phyloP scores from a whole-genome alignment of 2,888 invertebrate species.

The Calliscelio sp. region DNA sequence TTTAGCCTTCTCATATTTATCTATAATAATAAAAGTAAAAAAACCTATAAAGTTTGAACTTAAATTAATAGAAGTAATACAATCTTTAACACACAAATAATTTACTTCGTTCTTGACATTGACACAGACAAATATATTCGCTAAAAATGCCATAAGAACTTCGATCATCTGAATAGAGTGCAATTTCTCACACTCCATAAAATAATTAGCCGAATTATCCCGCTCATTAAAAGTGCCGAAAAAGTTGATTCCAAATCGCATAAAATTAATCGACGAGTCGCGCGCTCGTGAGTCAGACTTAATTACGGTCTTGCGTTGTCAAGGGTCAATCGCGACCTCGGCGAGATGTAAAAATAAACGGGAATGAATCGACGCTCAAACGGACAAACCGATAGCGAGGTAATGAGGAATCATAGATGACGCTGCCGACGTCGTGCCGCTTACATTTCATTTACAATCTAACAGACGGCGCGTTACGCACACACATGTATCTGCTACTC shows the following conservation, averaged over 20 bases:
- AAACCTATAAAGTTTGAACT: too few species aligned
- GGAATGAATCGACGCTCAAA: conserved; percentile 70
- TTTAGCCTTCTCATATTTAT: too few species aligned
- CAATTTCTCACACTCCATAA: neutral
- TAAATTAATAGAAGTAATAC: too few species aligned
- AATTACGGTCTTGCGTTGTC: conserved; percentile 72
- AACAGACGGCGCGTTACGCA: conserved; percentile 77
- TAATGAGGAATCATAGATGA: conserved; percentile 68
- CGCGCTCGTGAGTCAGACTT: conserved; percentile 68
- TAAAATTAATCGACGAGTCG: conserved; percentile 60
- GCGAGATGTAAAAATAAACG: conserved; percentile 72
- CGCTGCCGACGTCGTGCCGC: conserved; percentile 58
- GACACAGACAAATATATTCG: too few species aligned
- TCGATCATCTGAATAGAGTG: too few species aligned
- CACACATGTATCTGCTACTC: too few species aligned
- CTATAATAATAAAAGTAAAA: too few species aligned
- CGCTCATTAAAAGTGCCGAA: conserved; percentile 16
- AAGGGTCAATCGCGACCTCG: conserved; percentile 74
- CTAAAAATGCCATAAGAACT: too few species aligned
- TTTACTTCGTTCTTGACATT: too few species aligned
- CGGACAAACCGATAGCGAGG: conserved; percentile 70
- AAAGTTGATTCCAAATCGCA: conserved; percentile 34
- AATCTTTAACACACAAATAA: too few species aligned
- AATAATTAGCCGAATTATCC: too few species aligned
- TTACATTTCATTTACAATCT: conserved; percentile 63